A percentile compares a stretch with the other conserved stretches of the same genome.
These are phyloP conservation scores for Heliconius sara DNA, from an alignment of 2,888 invertebrate species.

Conservation along the genomic window DNA sequence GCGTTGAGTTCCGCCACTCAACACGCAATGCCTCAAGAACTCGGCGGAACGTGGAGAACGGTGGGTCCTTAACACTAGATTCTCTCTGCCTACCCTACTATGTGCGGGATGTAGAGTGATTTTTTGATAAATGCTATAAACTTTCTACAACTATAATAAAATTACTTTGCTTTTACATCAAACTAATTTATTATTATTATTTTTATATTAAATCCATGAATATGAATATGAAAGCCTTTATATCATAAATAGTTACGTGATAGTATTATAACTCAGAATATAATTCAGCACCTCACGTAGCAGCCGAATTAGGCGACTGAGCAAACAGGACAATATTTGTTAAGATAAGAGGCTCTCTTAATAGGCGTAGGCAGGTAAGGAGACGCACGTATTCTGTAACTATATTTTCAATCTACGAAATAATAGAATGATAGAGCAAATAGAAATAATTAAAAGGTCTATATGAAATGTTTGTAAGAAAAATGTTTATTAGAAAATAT, in stretches of 20 bases:
- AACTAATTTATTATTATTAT: background rate
- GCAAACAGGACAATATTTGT: constrained; percentile 71
- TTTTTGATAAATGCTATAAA: too few species aligned
- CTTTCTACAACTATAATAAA: background rate
- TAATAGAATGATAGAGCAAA: background rate
- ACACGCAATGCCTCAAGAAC: too few species aligned
- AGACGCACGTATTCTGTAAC: constrained; percentile 43
- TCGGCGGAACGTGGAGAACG: too few species aligned
- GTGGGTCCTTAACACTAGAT: too few species aligned
- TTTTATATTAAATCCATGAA: background rate
- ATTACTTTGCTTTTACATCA: background rate
- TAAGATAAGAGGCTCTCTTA: constrained; percentile 60
- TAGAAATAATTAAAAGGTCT: constrained; percentile 15
- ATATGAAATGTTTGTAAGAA: background rate
- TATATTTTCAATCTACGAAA: constrained; percentile 21
- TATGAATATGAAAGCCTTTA: too few species aligned
- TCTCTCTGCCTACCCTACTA: too few species aligned
- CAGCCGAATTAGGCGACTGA: constrained; percentile 61
- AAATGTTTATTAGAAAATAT: too few species aligned
- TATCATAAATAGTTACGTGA: background rate
- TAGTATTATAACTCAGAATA: constrained; percentile 23
- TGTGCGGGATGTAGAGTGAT: too few species aligned
- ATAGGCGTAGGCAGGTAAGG: constrained; percentile 58
- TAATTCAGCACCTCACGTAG: constrained; percentile 60
- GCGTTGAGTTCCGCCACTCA: too few species aligned